These are phyloP conservation scores for Periphyllus acericola DNA, from an alignment of 2,888 invertebrate genomes.

Conservation along the genomic window DNA sequence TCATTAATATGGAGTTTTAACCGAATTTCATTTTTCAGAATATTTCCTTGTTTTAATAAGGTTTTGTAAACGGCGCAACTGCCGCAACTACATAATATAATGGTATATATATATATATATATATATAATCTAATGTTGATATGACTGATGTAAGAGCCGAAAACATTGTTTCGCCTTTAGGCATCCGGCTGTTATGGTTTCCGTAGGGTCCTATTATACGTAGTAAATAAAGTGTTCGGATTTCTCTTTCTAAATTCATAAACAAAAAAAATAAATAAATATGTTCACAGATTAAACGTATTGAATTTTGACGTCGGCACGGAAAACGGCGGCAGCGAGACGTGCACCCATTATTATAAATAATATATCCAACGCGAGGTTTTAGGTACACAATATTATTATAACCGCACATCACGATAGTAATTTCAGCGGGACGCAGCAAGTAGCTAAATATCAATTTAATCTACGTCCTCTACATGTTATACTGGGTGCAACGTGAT, in stretches of 20 bases:
- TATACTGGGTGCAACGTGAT: slow-evolving; percentile 1
- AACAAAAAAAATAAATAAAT: background rate
- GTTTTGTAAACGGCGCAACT: no score
- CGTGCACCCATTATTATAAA: slow-evolving; percentile 22
- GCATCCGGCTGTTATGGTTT: slow-evolving; percentile 32
- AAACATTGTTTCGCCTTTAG: slow-evolving; percentile 39
- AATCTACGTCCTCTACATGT: slow-evolving; percentile 26
- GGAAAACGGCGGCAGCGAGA: background rate
- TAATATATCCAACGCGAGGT: background rate
- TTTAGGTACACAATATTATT: background rate
- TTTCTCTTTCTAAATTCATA: slow-evolving; percentile 20
- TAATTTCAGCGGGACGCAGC: slow-evolving; percentile 24
- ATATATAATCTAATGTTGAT: background rate
- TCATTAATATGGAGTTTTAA: no score
- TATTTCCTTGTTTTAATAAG: no score
- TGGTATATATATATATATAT: background rate
- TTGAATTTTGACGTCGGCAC: background rate
- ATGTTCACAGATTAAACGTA: slow-evolving; percentile 31
- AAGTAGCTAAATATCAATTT: slow-evolving; percentile 57
- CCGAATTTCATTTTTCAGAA: no score
- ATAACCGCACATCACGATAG: background rate
- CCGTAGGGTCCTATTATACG: slow-evolving; percentile 44
- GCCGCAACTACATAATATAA: background rate
- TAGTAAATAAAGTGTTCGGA: slow-evolving; percentile 21
- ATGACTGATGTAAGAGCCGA: background rate